Conservation (phyloP, 2,888 invertebrate species). For the Tholera decimalis region DNA sequence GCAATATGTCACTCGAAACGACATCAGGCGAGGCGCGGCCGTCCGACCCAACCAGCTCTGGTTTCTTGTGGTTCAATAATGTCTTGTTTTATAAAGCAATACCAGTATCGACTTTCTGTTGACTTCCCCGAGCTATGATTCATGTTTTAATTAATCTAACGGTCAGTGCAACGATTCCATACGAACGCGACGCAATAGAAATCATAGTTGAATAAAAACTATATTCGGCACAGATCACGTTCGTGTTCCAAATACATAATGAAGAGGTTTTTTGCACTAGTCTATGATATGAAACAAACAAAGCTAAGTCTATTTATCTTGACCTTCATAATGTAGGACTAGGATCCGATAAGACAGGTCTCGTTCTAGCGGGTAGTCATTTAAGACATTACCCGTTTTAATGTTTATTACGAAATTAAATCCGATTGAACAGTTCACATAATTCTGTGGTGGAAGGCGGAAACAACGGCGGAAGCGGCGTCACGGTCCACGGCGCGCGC, state of each 20-base stretch:
- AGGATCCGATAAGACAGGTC: conserved; percentile 22
- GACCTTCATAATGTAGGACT: conserved; percentile 57
- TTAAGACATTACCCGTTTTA: conserved; percentile 45
- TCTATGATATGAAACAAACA: conserved; percentile 47
- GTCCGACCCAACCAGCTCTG: conserved; percentile 70
- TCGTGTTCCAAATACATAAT: conserved; percentile 58
- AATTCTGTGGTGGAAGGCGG: conserved; percentile 87
- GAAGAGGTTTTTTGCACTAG: conserved; percentile 49
- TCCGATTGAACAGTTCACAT: conserved; percentile 84
- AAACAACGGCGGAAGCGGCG: conserved; percentile 88
- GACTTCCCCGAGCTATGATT: conserved; percentile 69
- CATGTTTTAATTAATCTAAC: conserved; percentile 57
- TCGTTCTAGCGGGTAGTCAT: conserved; percentile 30
- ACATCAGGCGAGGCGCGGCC: conserved; percentile 69
- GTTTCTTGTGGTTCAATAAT: conserved; percentile 82
- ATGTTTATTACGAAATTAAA: conserved; percentile 77
- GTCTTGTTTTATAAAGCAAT: conserved; percentile 68
- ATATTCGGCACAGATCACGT: conserved; percentile 61
- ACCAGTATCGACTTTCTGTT: conserved; percentile 74
- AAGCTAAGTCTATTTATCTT: conserved; percentile 44
- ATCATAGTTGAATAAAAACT: conserved; percentile 43
- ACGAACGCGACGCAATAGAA: conserved; percentile 42
- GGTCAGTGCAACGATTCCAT: conserved; percentile 40
- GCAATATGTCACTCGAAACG: conserved; percentile 84
- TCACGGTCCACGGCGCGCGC: conserved; percentile 84